These are phyloP conservation scores for Sisor rabdophorus DNA, from an alignment of 2,113 vertebrate genomes.

Conservation along the genomic window DNA sequence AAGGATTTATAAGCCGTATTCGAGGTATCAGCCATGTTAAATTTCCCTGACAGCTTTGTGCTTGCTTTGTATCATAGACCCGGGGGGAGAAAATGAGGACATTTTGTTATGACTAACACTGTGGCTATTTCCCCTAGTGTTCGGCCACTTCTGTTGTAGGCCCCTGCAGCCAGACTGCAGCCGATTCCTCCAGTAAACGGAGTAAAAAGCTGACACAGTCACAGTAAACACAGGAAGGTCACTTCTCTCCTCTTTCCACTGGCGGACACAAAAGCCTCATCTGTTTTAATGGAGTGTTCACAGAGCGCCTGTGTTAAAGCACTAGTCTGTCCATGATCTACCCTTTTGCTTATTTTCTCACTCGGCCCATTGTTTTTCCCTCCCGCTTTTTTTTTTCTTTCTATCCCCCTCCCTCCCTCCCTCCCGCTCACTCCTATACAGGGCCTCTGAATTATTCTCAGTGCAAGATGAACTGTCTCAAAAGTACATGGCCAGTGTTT, in stretches of 20 bases:
- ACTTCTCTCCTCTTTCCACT: conserved; percentile 48
- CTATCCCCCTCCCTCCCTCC: neutral
- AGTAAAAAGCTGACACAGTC: conserved; percentile 50
- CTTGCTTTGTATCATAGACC: conserved; percentile 22
- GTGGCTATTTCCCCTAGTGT: conserved; percentile 35
- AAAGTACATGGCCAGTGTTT: conserved; percentile 35
- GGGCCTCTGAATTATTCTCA: conserved; percentile 45
- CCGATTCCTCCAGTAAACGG: conserved; percentile 25
- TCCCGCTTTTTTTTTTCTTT: neutral
- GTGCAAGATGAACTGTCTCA: conserved; percentile 47
- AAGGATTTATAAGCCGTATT: conserved; percentile 14
- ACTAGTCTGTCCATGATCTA: conserved; percentile 29
- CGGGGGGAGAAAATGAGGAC: conserved; percentile 24
- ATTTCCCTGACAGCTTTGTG: conserved; percentile 34
- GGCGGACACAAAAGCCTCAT: conserved; percentile 47
- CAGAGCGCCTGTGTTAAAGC: conserved; percentile 40
- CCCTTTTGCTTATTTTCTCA: conserved; percentile 43
- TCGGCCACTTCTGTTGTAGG: conserved; percentile 32
- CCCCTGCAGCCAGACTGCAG: conserved; percentile 35
- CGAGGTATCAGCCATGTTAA: conserved; percentile 12
- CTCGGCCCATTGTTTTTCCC: conserved; percentile 32
- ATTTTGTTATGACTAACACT: conserved; percentile 39
- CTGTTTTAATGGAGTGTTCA: conserved; percentile 51
- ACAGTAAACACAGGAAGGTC: conserved; percentile 50
- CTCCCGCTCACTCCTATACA: conserved; percentile 21